phyloP scores from a whole-genome alignment of 2,113 vertebrate species.

The Furnarius figulus region DNA sequence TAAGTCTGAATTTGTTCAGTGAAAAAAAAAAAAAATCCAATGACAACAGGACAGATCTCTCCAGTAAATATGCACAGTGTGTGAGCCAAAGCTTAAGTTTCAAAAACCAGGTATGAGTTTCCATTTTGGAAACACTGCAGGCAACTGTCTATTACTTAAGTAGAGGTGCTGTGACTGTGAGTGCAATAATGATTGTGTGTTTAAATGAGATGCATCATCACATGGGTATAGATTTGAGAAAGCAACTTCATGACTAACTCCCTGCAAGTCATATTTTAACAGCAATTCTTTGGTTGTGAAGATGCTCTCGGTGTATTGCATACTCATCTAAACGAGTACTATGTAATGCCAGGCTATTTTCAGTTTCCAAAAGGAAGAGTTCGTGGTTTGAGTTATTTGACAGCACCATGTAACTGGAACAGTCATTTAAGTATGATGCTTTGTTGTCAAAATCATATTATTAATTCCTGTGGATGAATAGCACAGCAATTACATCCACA shows the following conservation, averaged over 20 bases:
- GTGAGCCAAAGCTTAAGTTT: neutral
- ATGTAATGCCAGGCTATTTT: neutral
- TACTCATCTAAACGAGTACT: neutral
- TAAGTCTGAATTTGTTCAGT: neutral
- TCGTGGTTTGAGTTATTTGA: neutral
- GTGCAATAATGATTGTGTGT: neutral
- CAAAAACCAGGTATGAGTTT: neutral
- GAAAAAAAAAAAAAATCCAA: neutral
- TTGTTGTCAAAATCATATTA: conserved; percentile 23
- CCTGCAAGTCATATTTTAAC: neutral
- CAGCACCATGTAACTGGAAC: neutral
- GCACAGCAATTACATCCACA: conserved; percentile 16
- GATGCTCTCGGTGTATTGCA: neutral
- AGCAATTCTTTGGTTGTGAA: neutral
- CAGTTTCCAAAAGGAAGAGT: neutral
- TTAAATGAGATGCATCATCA: neutral
- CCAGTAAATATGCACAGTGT: neutral
- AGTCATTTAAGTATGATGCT: conserved; percentile 17
- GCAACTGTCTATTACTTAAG: neutral
- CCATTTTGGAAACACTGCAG: neutral
- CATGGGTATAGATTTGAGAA: neutral
- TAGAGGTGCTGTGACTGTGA: neutral
- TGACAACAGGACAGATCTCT: neutral
- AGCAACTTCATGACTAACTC: neutral
- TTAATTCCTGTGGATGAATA: conserved; percentile 38